Evolutionary conservation across 1,140 invertebrate genomes (phyloP), one percentile per base, ranked within the genome.

Genomic region (Reticulitermes speratus): DNA sequence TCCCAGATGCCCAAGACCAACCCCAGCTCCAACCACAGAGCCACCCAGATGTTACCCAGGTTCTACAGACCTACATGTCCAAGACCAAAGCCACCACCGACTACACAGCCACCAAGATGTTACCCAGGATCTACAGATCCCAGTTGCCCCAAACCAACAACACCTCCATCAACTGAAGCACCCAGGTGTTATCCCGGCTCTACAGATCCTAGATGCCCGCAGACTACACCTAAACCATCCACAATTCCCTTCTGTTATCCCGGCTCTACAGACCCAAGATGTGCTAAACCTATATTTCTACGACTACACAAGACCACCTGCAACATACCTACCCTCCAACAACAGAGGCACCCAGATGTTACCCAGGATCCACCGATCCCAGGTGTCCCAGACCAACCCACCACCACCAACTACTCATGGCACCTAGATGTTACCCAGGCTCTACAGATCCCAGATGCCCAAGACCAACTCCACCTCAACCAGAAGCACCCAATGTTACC

Each of bases 381-480:
- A 86, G 87, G 84, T 91, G 89, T 87, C 88, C 88, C 86, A 82
- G 86, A 30, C 83, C 87, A 52, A 44, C 89, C 88, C 52, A 69
- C 84, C 87, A 25, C 86, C 87, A 85, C 45, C 52, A 52, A 44
- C 32, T 30, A 85, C 44, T 44, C n/a, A n/a, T n/a, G n/a, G n/a
- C 84, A 45, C 87, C 88, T 19, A 87, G 88, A 19, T 89, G 89
- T 83, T 90, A 87, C 69, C 90, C 59, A n/a, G 90, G 90, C 9
- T 89, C 89, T 0, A 86, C 87, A 3, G 91, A 92, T 87, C 90
- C 91, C 12, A 87, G 88, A 83, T 92, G 91, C 87, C 89, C 89
- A 32, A 86, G 84, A 87, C 48, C 83, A 32, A 55, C 83, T n/a
- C 55, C 84, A 75, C 1, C 30, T n/a, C 88, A 88, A 89, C 88